phyloP scores from a whole-genome alignment of 2,113 vertebrate genomes.

The Ia io region DNA sequence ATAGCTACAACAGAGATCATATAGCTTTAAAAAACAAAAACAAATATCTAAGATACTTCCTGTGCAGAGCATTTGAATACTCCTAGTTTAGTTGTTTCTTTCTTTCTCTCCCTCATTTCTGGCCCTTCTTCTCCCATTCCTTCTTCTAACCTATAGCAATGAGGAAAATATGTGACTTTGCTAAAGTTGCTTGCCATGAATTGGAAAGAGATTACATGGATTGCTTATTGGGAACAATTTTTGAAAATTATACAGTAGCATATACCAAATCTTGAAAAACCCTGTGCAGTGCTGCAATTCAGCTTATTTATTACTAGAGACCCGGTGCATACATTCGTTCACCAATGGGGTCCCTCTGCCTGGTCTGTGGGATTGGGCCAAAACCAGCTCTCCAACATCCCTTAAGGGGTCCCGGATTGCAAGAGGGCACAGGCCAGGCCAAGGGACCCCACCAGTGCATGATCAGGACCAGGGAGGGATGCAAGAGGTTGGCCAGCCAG shows the following conservation, averaged over 20 bases:
- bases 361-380: no score
- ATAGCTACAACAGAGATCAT: background rate
- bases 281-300: background rate
- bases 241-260: background rate
- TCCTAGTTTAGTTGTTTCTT: background rate
- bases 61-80: background rate
- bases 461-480: no score
- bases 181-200: background rate
- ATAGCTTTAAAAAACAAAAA: background rate
- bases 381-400: no score
- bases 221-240: background rate
- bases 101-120: background rate
- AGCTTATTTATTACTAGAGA: background rate
- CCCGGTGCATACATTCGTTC: no score
- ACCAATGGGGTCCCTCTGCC: no score
- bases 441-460: no score
- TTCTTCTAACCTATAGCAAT: background rate
- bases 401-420: no score
- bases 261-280: background rate
- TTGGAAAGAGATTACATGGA: background rate
- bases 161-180: background rate
- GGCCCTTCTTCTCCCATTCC: no score
- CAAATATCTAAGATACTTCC: background rate
- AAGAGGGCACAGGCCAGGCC: no score
- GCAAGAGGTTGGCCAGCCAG: no score